Conservation (phyloP, 1,140 invertebrate genomes). For the Delia radicum region DNA sequence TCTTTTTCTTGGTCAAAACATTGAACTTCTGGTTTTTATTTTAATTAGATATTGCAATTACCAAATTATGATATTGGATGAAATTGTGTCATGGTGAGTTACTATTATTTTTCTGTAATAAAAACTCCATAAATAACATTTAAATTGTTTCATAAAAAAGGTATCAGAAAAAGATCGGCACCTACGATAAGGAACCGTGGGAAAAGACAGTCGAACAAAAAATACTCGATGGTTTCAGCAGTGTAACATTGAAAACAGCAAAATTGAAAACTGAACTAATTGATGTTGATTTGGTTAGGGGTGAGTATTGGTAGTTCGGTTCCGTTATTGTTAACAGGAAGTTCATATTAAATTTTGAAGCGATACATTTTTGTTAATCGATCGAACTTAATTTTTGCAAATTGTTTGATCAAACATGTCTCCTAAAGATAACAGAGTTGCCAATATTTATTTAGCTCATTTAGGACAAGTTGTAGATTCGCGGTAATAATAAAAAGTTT, state of each 20-base stretch:
- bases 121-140: background rate
- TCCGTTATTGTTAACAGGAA: too few species aligned
- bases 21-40: background rate
- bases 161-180: conserved; percentile 93
- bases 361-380: background rate
- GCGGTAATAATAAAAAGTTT: too few species aligned
- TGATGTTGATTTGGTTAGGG: conserved; percentile 92
- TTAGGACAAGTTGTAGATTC: too few species aligned
- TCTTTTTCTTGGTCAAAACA: background rate
- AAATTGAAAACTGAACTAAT: conserved; percentile 91
- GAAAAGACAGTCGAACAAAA: conserved; percentile 90
- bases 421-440: too few species aligned
- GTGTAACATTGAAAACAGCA: conserved; percentile 82
- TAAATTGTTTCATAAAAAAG: conserved; percentile 55
- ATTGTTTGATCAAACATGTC: too few species aligned
- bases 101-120: conserved; percentile 3
- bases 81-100: conserved; percentile 54
- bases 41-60: background rate
- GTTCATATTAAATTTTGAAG: background rate
- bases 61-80: conserved; percentile 54
- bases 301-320: too few species aligned
- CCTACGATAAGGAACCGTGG: conserved; percentile 96
- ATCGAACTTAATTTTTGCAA: background rate
- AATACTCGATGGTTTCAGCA: conserved; percentile 79
- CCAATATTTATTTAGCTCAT: too few species aligned